Evolutionary conservation across 2,113 vertebrate genomes (phyloP).

Genomic region (Gymnogyps californianus): DNA sequence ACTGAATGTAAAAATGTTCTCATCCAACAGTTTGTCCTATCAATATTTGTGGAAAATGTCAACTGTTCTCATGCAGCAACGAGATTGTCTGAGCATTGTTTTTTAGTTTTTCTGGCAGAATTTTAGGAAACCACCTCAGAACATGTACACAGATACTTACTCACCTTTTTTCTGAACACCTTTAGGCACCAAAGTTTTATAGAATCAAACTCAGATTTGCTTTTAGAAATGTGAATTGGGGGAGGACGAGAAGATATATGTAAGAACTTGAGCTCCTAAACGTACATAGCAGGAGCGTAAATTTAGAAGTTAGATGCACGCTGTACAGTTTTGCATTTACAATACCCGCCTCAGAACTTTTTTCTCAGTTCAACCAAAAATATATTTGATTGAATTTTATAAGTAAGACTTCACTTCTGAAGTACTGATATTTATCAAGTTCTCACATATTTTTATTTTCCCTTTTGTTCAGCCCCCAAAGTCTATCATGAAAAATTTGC

Average conservation of each 20-base stretch:
- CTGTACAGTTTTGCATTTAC: not conserved
- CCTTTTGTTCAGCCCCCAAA: constrained; percentile 31
- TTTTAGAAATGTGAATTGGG: not conserved
- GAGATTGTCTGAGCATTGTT: constrained; percentile 75
- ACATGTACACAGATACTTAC: not conserved
- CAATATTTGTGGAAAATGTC: constrained; percentile 19
- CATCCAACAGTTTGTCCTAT: constrained; percentile 47
- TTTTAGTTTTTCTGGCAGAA: constrained; percentile 39
- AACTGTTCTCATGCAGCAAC: constrained; percentile 31
- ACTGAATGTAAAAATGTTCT: constrained; percentile 60
- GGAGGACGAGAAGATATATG: not conserved
- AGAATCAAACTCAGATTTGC: not conserved
- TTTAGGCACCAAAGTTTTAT: constrained; percentile 14
- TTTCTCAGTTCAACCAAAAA: constrained; percentile 33
- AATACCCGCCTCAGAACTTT: not conserved
- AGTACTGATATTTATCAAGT: constrained; percentile 19
- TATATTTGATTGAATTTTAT: not conserved
- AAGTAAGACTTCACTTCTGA: constrained; percentile 26
- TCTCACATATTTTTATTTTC: constrained; percentile 8
- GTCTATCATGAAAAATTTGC: constrained; percentile 42
- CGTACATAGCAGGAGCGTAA: not conserved
- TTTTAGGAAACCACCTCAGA: constrained; percentile 15
- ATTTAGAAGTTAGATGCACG: not conserved
- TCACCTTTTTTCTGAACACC: constrained; percentile 13
- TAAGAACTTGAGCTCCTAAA: not conserved